These are phyloP conservation scores for Xyrauchen texanus DNA, from an alignment of 2,113 vertebrate genomes.

Conservation along the genomic window DNA sequence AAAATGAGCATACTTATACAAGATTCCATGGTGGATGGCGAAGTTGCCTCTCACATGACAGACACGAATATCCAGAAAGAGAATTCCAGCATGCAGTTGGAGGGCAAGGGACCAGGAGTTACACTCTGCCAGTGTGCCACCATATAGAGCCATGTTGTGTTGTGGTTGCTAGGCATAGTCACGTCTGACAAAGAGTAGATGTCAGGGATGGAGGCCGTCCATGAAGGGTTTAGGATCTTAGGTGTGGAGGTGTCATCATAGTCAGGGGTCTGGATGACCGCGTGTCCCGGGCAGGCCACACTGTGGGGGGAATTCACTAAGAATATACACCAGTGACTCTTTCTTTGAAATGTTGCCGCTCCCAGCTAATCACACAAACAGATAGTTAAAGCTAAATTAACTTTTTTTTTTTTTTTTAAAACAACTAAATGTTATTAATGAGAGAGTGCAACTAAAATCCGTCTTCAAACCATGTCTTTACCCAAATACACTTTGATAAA, in stretches of 20 bases:
- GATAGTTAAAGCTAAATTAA: too few species aligned
- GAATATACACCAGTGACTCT: too few species aligned
- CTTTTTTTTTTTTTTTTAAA: too few species aligned
- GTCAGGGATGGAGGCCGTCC: constrained; percentile 79
- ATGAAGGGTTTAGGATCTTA: constrained; percentile 73
- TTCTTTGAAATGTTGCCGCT: too few species aligned
- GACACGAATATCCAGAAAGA: constrained; percentile 81
- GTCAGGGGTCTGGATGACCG: constrained; percentile 63
- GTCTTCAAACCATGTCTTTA: too few species aligned
- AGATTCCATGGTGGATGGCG: constrained; percentile 79
- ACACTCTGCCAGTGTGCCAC: constrained; percentile 74
- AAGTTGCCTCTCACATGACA: constrained; percentile 73
- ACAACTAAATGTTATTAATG: too few species aligned
- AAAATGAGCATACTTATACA: constrained; percentile 80
- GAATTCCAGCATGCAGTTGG: constrained; percentile 76
- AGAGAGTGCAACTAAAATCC: too few species aligned
- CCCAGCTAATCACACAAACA: too few species aligned
- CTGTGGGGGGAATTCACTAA: constrained; percentile 41
- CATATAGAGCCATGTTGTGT: constrained; percentile 81
- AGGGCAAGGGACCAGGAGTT: constrained; percentile 79
- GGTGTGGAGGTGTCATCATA: constrained; percentile 78
- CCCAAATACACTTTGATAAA: too few species aligned
- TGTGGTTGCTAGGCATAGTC: constrained; percentile 82
- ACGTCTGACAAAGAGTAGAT: constrained; percentile 72
- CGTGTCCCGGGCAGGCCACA: constrained; percentile 33